These are phyloP conservation scores for Coenonympha arcania DNA, from an alignment of 2,888 invertebrate species.

Conservation along the genomic window DNA sequence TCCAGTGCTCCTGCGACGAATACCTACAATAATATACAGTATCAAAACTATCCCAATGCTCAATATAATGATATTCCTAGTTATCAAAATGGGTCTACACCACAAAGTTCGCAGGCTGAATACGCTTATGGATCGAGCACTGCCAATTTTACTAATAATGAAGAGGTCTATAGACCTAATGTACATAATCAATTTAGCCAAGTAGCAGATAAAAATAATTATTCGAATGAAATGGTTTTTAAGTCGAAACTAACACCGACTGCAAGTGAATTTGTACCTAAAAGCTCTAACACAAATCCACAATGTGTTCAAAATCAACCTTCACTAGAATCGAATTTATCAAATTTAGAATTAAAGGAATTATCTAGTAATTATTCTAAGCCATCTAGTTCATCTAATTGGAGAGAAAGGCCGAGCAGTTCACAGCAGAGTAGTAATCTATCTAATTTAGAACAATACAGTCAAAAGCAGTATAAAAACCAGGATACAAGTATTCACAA, in stretches of 20 bases:
- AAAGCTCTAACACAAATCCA: slow-evolving; percentile 42
- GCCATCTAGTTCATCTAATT: slow-evolving; percentile 46
- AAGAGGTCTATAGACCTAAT: slow-evolving; percentile 40
- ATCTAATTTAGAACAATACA: slow-evolving; percentile 23
- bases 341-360: slow-evolving; percentile 29
- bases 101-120: slow-evolving; percentile 44
- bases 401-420: slow-evolving; percentile 53
- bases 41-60: slow-evolving; percentile 47
- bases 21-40: slow-evolving; percentile 47
- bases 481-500: slow-evolving; percentile 37
- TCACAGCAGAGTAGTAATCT: slow-evolving; percentile 35
- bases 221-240: slow-evolving; percentile 49
- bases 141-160: slow-evolving; percentile 37
- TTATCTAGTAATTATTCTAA: slow-evolving; percentile 36
- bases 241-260: slow-evolving; percentile 73
- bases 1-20: slow-evolving; percentile 38
- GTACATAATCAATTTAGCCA: slow-evolving; percentile 40
- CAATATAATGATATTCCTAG: slow-evolving; percentile 39
- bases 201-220: slow-evolving; percentile 36
- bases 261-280: slow-evolving; percentile 75
- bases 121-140: slow-evolving; percentile 43
- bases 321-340: slow-evolving; percentile 28
- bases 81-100: slow-evolving; percentile 51
- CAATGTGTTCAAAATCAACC: slow-evolving; percentile 27
- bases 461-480: slow-evolving; percentile 37